Evolutionary conservation across 2,797 vertebrate genomes (phyloP), one percentile per base, ranked within the genome.

Genomic region (Falco concolor): DNA sequence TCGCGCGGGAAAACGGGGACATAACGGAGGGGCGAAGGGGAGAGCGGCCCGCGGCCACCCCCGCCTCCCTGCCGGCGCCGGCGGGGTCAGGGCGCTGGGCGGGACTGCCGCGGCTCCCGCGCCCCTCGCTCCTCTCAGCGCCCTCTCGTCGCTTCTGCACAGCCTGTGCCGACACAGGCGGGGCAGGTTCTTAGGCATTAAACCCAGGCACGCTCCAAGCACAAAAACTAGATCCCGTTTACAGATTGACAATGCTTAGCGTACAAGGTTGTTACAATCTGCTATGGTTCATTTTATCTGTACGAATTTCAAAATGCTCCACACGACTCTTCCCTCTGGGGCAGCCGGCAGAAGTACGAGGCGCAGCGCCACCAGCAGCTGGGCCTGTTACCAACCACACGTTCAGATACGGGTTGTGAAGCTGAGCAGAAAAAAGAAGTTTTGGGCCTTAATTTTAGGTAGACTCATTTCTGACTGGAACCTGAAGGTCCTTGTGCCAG

Each of bases 111-210:
- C 5, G 14, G 1, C 50, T 19, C 22, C 28, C 9, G n/a, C 42
- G 5, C 5, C 21, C 2, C 2, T 2, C 56, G 4, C 5, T 18
- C 2, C 2, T 2, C 56, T 30, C 5, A 0, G 8, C 10, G 36
- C 19, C 40, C 22, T 28, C 16, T 16, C 3, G 4, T 12, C 17
- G 4, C 49, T 12, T 19, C 5, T 1, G 6, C 18, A 5, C 13
- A 2, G 2, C 2, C n/a, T 1, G 13, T 1, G 28, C 2, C 10
- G 21, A 9, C 28, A 3, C 32, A 17, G 45, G 0, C 1, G 38
- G 19, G 5, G 1, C 5, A 9, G 30, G 21, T 21, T 32, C 38
- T 45, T 16, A 2, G 52, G 50, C 15, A 5, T 57, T 57, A 52
- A 59, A 77, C 25, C 17, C n/a, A 8, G 52, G 12, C 19, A 8